phyloP scores from a whole-genome alignment of 2,797 vertebrate species.

The Danio tinwini region DNA sequence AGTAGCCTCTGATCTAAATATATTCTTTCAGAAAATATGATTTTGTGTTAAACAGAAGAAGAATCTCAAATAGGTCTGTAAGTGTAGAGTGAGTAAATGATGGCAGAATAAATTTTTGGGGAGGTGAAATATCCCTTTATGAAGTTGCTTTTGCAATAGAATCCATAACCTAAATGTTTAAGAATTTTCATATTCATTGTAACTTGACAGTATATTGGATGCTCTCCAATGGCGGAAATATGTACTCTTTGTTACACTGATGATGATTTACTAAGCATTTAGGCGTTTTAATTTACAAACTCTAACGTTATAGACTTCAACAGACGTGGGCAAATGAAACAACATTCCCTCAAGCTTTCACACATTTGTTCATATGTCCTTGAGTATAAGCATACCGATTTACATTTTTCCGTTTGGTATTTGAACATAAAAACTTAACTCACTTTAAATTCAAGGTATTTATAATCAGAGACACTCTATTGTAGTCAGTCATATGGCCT shows the following conservation, averaged over 20 bases:
- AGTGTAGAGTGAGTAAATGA: too few species aligned
- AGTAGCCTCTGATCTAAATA: too few species aligned
- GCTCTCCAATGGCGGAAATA: background rate
- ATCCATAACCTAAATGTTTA: background rate
- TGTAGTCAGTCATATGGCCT: background rate
- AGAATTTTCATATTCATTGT: background rate
- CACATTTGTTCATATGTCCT: background rate
- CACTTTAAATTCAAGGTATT: background rate
- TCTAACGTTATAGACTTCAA: background rate
- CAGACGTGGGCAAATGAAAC: background rate
- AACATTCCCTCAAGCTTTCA: slow-evolving; percentile 11
- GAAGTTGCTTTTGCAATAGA: background rate
- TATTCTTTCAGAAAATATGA: too few species aligned
- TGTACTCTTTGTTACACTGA: background rate
- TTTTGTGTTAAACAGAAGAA: too few species aligned
- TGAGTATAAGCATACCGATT: background rate
- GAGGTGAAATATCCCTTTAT: too few species aligned
- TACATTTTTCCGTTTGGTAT: background rate
- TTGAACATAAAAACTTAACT: background rate
- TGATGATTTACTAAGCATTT: background rate
- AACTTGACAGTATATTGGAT: background rate
- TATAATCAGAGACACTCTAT: background rate
- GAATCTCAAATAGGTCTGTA: too few species aligned
- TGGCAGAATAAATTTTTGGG: too few species aligned
- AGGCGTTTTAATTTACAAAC: background rate